Percentiles rank a stretch among this genome's conserved stretches.
These are phyloP conservation scores for Eulithis testata DNA, from an alignment of 2,888 invertebrate species.

Conservation along the genomic window DNA sequence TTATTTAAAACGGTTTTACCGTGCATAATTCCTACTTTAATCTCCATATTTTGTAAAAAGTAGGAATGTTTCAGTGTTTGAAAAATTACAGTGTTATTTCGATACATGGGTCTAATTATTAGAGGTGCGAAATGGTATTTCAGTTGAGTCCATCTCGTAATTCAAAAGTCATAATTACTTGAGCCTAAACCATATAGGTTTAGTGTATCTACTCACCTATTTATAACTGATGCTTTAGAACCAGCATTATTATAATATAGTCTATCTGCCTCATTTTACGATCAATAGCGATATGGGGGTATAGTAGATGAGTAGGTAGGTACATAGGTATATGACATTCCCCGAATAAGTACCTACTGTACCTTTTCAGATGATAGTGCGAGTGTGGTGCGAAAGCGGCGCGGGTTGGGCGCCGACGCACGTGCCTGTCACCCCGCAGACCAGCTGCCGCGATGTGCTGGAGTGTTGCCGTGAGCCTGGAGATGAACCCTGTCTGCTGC, in stretches of 20 bases:
- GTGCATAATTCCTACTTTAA: neutral
- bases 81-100: too few species aligned
- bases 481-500: conserved; percentile 86
- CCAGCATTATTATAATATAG: too few species aligned
- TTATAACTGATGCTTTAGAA: too few species aligned
- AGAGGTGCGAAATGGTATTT: too few species aligned
- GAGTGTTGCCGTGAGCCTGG: conserved; percentile 88
- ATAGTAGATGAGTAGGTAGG: too few species aligned
- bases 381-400: conserved; percentile 86
- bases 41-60: neutral
- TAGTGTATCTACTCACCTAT: too few species aligned
- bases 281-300: neutral
- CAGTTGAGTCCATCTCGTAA: too few species aligned
- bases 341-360: neutral
- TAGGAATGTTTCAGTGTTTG: too few species aligned
- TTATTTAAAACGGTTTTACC: conserved; percentile 11
- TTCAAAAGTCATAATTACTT: too few species aligned
- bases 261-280: neutral
- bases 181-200: too few species aligned
- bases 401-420: conserved; percentile 80
- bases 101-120: too few species aligned
- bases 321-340: too few species aligned
- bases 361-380: conserved; percentile 85
- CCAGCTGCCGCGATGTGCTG: conserved; percentile 86
- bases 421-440: conserved; percentile 87